These are phyloP conservation scores for Euwallacea similis DNA, from an alignment of 1,140 invertebrate genomes.

Conservation along the genomic window DNA sequence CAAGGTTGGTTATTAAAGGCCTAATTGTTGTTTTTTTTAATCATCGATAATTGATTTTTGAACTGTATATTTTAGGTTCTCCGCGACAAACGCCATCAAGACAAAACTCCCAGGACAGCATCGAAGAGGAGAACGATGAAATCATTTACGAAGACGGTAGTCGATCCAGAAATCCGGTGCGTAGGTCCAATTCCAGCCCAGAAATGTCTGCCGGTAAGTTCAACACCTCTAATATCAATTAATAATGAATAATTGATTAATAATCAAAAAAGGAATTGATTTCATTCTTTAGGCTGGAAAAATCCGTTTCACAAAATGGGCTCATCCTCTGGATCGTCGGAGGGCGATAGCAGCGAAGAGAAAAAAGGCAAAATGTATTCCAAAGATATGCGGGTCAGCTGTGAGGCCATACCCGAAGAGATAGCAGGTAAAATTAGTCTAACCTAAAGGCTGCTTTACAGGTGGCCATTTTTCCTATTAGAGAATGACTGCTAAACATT, in stretches of 20 bases:
- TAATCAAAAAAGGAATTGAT: neutral
- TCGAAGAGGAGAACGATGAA: conserved; percentile 61
- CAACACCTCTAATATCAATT: neutral
- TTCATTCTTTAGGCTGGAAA: conserved; percentile 62
- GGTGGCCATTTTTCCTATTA: neutral
- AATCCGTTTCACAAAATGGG: conserved; percentile 61
- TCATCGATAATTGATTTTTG: neutral
- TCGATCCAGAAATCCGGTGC: conserved; percentile 74
- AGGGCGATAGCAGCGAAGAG: conserved; percentile 53
- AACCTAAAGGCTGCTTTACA: conserved; percentile 51
- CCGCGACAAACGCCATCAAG: conserved; percentile 55
- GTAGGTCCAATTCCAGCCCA: conserved; percentile 84
- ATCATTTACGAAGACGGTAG: conserved; percentile 61
- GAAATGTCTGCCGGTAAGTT: conserved; percentile 79
- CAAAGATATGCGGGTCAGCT: conserved; percentile 79
- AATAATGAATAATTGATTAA: neutral
- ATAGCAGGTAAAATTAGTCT: conserved; percentile 60
- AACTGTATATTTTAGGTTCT: conserved; percentile 26
- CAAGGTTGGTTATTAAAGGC: conserved; percentile 16
- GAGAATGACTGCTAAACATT: neutral
- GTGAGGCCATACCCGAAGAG: conserved; percentile 88
- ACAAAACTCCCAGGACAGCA: conserved; percentile 62
- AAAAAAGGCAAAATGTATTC: conserved; percentile 63
- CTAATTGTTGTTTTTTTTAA: neutral
- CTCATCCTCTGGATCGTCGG: conserved; percentile 32